phyloP scores from a whole-genome alignment of 2,113 vertebrate genomes.

The Rhinolophus ferrumequinum region DNA sequence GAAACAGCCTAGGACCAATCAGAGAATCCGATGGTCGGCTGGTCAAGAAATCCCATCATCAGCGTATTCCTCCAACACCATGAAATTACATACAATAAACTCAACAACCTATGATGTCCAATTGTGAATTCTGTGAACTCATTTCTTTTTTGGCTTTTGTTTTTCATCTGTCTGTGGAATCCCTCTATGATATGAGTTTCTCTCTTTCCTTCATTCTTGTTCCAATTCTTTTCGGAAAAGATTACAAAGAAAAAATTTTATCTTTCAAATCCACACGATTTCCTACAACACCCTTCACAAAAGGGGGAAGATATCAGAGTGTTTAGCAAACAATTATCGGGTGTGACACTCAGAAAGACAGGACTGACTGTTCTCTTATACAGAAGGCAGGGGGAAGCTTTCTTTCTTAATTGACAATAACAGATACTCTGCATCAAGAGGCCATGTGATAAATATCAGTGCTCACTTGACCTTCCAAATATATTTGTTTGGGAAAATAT shows the following conservation, averaged over 20 bases:
- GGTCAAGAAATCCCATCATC: too few relatives aligned
- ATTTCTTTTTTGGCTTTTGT: neutral
- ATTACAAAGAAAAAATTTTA: neutral
- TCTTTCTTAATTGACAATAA: slow-evolving; percentile 8
- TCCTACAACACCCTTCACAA: neutral
- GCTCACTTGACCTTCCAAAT: slow-evolving; percentile 69
- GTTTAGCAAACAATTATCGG: neutral
- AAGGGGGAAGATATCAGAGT: neutral
- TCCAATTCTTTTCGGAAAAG: neutral
- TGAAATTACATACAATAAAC: neutral
- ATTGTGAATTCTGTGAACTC: neutral
- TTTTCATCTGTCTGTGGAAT: neutral
- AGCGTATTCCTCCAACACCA: neutral
- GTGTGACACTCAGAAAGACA: neutral
- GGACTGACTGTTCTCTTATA: neutral
- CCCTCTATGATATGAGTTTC: neutral
- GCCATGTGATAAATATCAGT: slow-evolving; percentile 24
- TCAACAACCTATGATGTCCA: neutral
- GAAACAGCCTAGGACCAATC: neutral
- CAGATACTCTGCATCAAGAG: neutral
- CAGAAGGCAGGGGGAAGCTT: neutral
- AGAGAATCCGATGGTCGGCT: neutral
- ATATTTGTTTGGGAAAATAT: slow-evolving; percentile 87
- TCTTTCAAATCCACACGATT: neutral
- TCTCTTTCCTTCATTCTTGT: neutral